Evolutionary conservation across 2,888 invertebrate genomes (phyloP).

Genomic region (Ormyrus labotus): DNA sequence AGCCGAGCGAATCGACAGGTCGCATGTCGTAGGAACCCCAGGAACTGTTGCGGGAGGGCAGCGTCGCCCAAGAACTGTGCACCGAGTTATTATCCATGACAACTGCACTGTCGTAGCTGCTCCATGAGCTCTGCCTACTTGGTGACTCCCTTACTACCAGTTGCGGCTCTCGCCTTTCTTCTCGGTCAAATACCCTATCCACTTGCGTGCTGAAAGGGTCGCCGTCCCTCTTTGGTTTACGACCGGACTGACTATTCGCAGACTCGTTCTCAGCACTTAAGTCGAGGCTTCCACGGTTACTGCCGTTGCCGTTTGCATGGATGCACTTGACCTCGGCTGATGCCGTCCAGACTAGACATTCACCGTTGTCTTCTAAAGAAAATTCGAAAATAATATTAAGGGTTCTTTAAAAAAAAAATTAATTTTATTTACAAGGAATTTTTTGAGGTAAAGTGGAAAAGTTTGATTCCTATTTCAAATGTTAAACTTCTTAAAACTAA

Average conservation of each 20-base stretch:
- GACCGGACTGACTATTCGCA: conserved; percentile 28
- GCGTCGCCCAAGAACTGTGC: conserved; percentile 87
- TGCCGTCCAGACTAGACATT: conserved; percentile 77
- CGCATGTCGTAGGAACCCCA: conserved; percentile 85
- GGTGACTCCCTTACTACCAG: conserved; percentile 76
- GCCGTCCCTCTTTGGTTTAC: conserved; percentile 72
- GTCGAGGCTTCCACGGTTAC: conserved; percentile 58
- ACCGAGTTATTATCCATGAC: conserved; percentile 84
- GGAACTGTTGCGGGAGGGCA: conserved; percentile 83
- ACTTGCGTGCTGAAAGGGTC: conserved; percentile 85
- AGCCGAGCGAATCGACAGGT: conserved; percentile 70
- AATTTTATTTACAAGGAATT: background rate
- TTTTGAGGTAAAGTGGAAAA: too few relatives aligned
- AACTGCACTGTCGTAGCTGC: conserved; percentile 86
- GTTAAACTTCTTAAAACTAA: too few relatives aligned
- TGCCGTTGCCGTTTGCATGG: conserved; percentile 61
- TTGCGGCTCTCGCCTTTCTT: conserved; percentile 77
- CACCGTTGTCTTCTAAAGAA: conserved; percentile 62
- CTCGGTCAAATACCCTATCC: conserved; percentile 84
- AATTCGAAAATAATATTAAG: too few relatives aligned
- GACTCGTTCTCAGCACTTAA: conserved; percentile 55
- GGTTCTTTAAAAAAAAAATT: background rate
- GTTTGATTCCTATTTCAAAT: too few relatives aligned
- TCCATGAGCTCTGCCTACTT: conserved; percentile 87
- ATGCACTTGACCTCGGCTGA: conserved; percentile 72